A percentile compares a stretch with the other conserved stretches of the same genome.
Evolutionary conservation across 1,140 invertebrate species (phyloP).

Genomic region (Batillaria attramentaria): DNA sequence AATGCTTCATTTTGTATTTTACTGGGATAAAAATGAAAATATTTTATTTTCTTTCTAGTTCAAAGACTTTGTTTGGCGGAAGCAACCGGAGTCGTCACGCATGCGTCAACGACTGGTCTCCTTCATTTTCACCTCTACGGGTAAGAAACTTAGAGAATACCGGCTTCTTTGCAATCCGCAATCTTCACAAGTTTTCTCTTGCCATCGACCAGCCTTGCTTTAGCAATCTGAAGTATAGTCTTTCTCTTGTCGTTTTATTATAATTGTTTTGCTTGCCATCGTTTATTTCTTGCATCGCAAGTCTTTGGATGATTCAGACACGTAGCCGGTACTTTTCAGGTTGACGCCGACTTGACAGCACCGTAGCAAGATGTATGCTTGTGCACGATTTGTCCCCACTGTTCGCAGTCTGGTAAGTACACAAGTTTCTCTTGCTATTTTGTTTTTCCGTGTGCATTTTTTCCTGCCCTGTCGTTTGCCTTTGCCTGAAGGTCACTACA

Average conservation of each 20-base stretch:
- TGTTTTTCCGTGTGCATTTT: constrained; percentile 9
- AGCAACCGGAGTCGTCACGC: constrained; percentile 28
- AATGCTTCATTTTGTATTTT: background rate
- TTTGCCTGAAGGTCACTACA: constrained; percentile 15
- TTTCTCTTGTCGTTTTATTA: background rate
- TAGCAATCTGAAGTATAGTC: background rate
- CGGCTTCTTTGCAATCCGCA: constrained; percentile 25
- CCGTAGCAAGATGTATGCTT: constrained; percentile 52
- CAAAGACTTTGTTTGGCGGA: constrained; percentile 8
- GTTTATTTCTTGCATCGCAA: background rate
- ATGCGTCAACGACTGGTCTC: constrained; percentile 40
- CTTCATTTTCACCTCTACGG: constrained; percentile 52
- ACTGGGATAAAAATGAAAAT: background rate
- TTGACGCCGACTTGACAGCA: constrained; percentile 31
- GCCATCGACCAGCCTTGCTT: constrained; percentile 2
- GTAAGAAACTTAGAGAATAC: constrained; percentile 27
- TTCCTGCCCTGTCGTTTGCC: background rate
- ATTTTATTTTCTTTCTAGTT: background rate
- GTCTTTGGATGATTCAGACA: too few relatives aligned
- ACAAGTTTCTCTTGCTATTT: background rate
- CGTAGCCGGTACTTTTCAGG: constrained; percentile 34
- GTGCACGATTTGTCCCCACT: constrained; percentile 56
- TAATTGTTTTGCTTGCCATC: background rate
- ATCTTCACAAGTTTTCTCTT: background rate
- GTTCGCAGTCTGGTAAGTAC: constrained; percentile 53